A percentile compares a stretch with the other conserved stretches of the same genome.
These are phyloP conservation scores for Stenodema calcarata DNA, from an alignment of 2,888 invertebrate genomes.

Conservation along the genomic window DNA sequence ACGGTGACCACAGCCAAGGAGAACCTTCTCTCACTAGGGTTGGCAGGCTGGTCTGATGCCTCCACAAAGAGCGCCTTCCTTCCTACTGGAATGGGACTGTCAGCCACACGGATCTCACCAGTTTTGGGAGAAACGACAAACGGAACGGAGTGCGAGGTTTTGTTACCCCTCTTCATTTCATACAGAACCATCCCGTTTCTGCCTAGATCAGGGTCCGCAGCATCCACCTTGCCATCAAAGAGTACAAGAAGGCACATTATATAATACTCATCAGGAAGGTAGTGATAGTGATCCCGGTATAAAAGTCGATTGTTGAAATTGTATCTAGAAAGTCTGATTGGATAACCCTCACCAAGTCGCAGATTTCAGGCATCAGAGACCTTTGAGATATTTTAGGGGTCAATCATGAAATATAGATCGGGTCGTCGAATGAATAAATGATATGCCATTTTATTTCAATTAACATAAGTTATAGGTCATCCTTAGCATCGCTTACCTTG, in stretches of 20 bases:
- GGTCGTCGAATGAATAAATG: no score
- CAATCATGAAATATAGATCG: no score
- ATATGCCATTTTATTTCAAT: no score
- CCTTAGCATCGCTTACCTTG: constrained; percentile 61
- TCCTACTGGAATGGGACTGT: constrained; percentile 72
- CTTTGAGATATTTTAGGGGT: no score
- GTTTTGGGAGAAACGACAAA: constrained; percentile 70
- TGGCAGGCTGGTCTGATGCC: constrained; percentile 81
- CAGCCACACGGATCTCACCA: constrained; percentile 72
- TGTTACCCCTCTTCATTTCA: constrained; percentile 69
- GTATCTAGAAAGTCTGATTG: no score
- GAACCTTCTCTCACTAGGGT: constrained; percentile 82
- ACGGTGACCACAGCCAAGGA: constrained; percentile 85
- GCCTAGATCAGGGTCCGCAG: constrained; percentile 81
- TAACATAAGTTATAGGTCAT: no score
- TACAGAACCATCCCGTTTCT: constrained; percentile 79
- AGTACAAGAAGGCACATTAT: no score
- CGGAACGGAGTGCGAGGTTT: constrained; percentile 48
- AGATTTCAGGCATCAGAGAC: neutral
- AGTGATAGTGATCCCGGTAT: no score
- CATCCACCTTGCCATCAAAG: constrained; percentile 67
- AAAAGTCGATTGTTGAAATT: no score
- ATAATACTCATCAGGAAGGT: no score
- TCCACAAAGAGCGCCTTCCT: constrained; percentile 83
- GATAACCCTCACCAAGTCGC: no score